Conservation (phyloP, 2,888 invertebrate genomes). For the Prenolepis imparis region DNA sequence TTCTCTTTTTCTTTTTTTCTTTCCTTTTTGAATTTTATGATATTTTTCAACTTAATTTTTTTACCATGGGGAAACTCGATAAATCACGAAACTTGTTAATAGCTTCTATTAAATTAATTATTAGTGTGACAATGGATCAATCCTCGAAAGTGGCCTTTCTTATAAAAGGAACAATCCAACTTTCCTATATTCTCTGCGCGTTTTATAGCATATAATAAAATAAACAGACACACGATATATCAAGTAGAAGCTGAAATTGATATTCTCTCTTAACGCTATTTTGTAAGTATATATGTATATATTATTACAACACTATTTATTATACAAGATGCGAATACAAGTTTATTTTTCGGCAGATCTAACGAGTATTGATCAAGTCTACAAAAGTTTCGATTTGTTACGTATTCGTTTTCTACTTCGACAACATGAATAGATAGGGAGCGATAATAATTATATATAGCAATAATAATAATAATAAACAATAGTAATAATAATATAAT, state of each 20-base stretch:
- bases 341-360: constrained; percentile 70
- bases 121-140: constrained; percentile 80
- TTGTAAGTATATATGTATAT: constrained; percentile 49
- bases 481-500: constrained; percentile 41
- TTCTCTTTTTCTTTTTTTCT: background rate
- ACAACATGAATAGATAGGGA: constrained; percentile 61
- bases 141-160: constrained; percentile 77
- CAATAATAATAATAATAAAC: constrained; percentile 33
- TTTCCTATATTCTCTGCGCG: constrained; percentile 73
- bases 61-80: background rate
- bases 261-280: constrained; percentile 56
- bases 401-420: constrained; percentile 59
- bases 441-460: constrained; percentile 54
- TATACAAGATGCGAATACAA: constrained; percentile 77
- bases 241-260: constrained; percentile 67
- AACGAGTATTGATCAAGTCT: constrained; percentile 76
- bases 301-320: constrained; percentile 70
- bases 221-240: constrained; percentile 73
- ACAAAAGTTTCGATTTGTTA: constrained; percentile 62
- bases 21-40: constrained; percentile 18
- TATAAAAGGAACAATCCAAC: constrained; percentile 80
- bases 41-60: constrained; percentile 7
- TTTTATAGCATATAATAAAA: constrained; percentile 75
- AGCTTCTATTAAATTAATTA: constrained; percentile 6
- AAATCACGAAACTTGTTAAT: background rate